Evolutionary conservation across 1,140 invertebrate species (phyloP).

Genomic region (Drosophila takahashii): DNA sequence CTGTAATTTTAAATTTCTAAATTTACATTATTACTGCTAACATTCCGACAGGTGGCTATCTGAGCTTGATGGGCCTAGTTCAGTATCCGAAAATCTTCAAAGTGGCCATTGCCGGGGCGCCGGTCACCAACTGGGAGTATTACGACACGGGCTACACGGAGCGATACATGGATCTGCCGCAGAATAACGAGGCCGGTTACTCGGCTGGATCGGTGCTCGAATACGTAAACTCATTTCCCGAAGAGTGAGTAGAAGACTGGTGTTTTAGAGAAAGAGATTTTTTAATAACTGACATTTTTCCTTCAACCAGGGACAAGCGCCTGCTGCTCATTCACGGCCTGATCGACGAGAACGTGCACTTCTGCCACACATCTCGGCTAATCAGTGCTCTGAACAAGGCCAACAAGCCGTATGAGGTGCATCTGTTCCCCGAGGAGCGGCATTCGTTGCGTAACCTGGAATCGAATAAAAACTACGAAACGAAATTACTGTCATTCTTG

Average conservation of each 20-base stretch:
- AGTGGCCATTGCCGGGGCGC: constrained; percentile 97
- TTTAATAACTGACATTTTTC: neutral
- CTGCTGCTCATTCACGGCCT: constrained; percentile 98
- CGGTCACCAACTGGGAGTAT: constrained; percentile 97
- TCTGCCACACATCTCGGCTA: constrained; percentile 96
- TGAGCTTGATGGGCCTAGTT: constrained; percentile 93
- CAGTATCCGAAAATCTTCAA: constrained; percentile 94
- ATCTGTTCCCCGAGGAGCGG: constrained; percentile 97
- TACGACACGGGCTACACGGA: constrained; percentile 97
- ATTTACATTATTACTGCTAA: too few species aligned
- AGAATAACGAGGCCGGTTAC: constrained; percentile 92
- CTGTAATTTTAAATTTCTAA: too few species aligned
- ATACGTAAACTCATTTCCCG: constrained; percentile 94
- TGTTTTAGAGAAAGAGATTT: neutral
- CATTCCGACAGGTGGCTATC: too few species aligned
- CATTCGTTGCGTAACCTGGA: constrained; percentile 96
- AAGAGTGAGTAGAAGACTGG: constrained; percentile 88
- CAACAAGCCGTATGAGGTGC: constrained; percentile 95
- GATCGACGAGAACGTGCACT: constrained; percentile 99
- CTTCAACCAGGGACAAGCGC: constrained; percentile 91
- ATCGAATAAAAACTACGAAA: constrained; percentile 98
- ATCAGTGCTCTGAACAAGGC: constrained; percentile 95
- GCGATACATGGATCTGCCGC: constrained; percentile 97
- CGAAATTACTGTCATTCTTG: constrained; percentile 95
- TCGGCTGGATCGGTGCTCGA: constrained; percentile 91